Percentiles rank a stretch among this genome's conserved stretches.
Conservation (phyloP, 2,113 vertebrate species). For the Dasyprocta punctata region DNA sequence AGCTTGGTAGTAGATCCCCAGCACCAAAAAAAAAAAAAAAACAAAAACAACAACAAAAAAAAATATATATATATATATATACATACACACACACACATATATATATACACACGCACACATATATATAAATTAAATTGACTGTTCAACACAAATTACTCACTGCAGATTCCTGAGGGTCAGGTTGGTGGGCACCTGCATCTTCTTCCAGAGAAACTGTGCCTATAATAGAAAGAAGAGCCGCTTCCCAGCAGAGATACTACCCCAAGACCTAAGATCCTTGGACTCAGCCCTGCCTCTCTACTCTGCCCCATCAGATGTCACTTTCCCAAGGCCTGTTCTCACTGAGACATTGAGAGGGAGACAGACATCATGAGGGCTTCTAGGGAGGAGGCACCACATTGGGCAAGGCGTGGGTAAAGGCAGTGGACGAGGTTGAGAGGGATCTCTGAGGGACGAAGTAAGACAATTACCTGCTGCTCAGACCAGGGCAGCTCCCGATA, state of each 20-base stretch:
- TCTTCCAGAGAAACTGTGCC: slow-evolving; percentile 92
- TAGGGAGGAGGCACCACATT: neutral
- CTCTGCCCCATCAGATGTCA: neutral
- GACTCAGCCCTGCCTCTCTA: neutral
- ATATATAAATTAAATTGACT: neutral
- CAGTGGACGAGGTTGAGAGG: neutral
- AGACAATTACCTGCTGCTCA: slow-evolving; percentile 89
- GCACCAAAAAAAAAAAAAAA: too few relatives aligned
- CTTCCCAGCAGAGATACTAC: neutral
- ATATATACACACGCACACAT: too few relatives aligned
- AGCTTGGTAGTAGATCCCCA: neutral
- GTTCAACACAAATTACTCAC: slow-evolving; percentile 84
- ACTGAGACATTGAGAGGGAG: neutral
- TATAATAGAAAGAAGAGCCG: slow-evolving; percentile 75
- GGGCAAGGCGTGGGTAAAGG: neutral
- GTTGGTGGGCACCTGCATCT: slow-evolving; percentile 85
- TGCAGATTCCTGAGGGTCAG: slow-evolving; percentile 84
- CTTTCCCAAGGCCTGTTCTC: neutral
- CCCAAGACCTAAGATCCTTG: neutral
- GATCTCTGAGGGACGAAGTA: neutral
- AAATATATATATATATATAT: too few relatives aligned
- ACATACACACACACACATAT: too few relatives aligned
- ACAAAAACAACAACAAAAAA: too few relatives aligned
- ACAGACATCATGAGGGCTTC: neutral
- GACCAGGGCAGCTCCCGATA: slow-evolving; percentile 89